Base-by-base conservation (phyloP, 2,888 invertebrate genomes). In the Neoitamus cyanurus region DNA sequence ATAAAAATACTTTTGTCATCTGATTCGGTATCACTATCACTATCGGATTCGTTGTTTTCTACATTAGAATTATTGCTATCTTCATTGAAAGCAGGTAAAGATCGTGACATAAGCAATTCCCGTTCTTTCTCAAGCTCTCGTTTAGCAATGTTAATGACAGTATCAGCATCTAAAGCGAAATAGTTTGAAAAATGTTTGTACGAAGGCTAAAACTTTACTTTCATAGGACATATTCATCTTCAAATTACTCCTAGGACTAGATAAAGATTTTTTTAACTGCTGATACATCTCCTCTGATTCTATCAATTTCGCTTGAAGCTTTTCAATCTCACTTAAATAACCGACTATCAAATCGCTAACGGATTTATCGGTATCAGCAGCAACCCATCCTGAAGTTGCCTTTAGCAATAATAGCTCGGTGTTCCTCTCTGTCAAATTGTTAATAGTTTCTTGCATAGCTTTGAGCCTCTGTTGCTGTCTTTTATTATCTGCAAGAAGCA, bases 391-490 rank as follows among this genome's bases (percentile, higher is more conserved):
- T 68, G 88, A 87, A 1, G 88, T 92, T 31, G 95, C 95, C 90
- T 95, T 95, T 90, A 97, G 96, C 0, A 97, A 94, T 87, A 97
- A 89, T 6, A 99, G 92, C 87, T 96, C 94, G 3, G 96, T 94
- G 90, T 98, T 98, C 89, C 95, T 94, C 0, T 94, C 94, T 0
- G 96, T 97, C 72, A 99, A 91, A 83, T 95, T 94, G 87, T 98
- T 97, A 28, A 98, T 95, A 0, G 98, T 98, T 88, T 98, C 97
- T 89, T 98, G 98, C 93, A 99, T 94, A 2, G 98, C 97, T 92
- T 99, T 99, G 0, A 99, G 94, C 82, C 99, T 92, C 11, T 96
- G 96, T 70, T 97, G 93, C 42, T 99, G 92, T 86, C 97, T 96
- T 88, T 96, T 96, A 86, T 97, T 95, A 90, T 99, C 99, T 80